A percentile compares a stretch with the other conserved stretches of the same genome.
phyloP scores from a whole-genome alignment of 2,888 invertebrate genomes.

The Spisula solida region DNA sequence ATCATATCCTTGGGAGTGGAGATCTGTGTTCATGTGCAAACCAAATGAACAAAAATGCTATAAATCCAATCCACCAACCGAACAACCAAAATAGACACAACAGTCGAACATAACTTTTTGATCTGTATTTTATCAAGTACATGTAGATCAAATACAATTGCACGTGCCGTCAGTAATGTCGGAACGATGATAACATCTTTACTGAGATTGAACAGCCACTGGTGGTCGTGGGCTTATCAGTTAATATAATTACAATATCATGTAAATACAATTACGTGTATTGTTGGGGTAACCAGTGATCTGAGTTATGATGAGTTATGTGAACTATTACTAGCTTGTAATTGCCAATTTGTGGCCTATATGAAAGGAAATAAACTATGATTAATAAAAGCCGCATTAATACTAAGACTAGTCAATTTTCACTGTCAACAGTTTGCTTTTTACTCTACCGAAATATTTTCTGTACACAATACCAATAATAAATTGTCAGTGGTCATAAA shows the following conservation, averaged over 20 bases:
- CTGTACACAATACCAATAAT: too few species aligned
- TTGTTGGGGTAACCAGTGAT: background rate
- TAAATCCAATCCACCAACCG: background rate
- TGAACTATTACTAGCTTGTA: background rate
- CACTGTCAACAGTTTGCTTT: too few species aligned
- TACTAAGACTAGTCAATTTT: background rate
- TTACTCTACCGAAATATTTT: too few species aligned
- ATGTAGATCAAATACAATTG: background rate
- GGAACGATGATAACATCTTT: conserved; percentile 10
- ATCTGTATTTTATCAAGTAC: background rate
- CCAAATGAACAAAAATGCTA: background rate
- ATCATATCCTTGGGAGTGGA: too few species aligned
- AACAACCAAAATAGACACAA: background rate
- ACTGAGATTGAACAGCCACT: conserved; percentile 5
- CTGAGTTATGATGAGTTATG: background rate
- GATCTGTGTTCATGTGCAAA: background rate
- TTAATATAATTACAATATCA: conserved; percentile 16
- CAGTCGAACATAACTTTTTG: background rate
- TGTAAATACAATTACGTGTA: conserved; percentile 18
- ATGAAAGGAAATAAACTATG: background rate
- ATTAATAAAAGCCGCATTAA: background rate
- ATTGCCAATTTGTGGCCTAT: background rate
- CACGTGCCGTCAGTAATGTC: conserved; percentile 12
- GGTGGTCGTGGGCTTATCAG: conserved; percentile 23
- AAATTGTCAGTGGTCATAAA: too few species aligned